Evolutionary conservation across 1,140 invertebrate genomes (phyloP), one percentile per base, ranked within the genome.

Genomic region (Euwallacea similis): DNA sequence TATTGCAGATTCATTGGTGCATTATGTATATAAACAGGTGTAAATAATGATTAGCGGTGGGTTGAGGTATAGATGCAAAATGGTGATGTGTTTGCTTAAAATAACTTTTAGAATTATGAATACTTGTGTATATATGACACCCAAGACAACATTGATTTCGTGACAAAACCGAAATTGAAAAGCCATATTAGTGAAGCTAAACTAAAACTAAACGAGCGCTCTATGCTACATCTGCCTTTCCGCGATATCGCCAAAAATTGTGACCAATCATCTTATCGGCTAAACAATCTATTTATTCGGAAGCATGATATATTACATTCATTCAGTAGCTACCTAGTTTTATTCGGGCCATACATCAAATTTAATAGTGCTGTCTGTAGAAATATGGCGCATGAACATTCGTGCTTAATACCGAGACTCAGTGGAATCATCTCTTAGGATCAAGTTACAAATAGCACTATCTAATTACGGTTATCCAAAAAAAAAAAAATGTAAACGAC

Each of bases 161-260:
- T 65, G 63, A 65, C 63, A 41, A 65, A 65, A 65, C 54, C 60
- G 2, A 50, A 50, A 50, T 50, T 50, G 46, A 7, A 4, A 50
- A 50, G 46, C 46, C 46, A 50, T 50, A 63, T 58, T 58, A 9
- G 16, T 21, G 55, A 58, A 9, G 16, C n/a, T 9, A 33, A 10
- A 11, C n/a, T 21, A 61, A 66, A 66, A 66, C 46, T 42, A 13
- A 55, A 63, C 44, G 60, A 44, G 15, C 60, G 16, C 21, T 63
- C 47, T 68, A 44, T 62, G 58, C 50, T 46, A 41, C 67, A 69
- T 61, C 67, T 69, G 67, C 67, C 67, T 69, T 69, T 69, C 67
- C 44, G 59, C 58, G 67, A 69, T 54, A 62, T 69, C 67, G 60
- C 67, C 67, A 54, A 69, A 62, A 69, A 42, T 69, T 69, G 50